Conservation (phyloP, 2,113 vertebrate species). For the Helogale parvula region DNA sequence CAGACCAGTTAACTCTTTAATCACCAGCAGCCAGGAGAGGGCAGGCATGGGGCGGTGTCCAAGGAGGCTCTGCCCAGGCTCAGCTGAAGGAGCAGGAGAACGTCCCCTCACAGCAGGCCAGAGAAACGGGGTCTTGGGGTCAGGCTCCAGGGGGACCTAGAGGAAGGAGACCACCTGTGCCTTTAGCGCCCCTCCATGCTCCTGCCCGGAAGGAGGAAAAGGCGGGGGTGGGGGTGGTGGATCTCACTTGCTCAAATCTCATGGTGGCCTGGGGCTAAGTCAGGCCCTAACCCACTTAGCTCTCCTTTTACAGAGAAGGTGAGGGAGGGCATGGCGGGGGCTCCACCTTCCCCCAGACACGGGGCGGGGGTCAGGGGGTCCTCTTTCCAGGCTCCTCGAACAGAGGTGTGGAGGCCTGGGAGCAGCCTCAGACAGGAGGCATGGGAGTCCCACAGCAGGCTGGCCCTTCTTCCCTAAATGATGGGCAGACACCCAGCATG, state of each 20-base stretch:
- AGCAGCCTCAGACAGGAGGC: not conserved
- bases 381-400: not conserved
- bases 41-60: accelerated
- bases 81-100: no score
- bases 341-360: not conserved
- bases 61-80: not conserved
- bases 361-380: no score
- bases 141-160: not conserved
- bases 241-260: no score
- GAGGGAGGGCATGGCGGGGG: not conserved
- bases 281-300: not conserved
- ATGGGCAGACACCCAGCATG: accelerated
- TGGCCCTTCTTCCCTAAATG: accelerated
- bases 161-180: not conserved
- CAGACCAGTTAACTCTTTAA: not conserved
- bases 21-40: not conserved
- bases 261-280: accelerated
- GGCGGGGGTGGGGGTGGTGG: not conserved
- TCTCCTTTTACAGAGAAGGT: not conserved
- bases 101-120: not conserved
- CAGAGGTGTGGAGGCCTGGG: not conserved
- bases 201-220: not conserved
- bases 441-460: accelerated
- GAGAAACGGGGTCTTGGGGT: not conserved
- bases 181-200: accelerated